Evolutionary conservation across 2,888 invertebrate genomes (phyloP), one percentile per base, ranked within the genome.

Genomic region (Parnassius glacialis): DNA sequence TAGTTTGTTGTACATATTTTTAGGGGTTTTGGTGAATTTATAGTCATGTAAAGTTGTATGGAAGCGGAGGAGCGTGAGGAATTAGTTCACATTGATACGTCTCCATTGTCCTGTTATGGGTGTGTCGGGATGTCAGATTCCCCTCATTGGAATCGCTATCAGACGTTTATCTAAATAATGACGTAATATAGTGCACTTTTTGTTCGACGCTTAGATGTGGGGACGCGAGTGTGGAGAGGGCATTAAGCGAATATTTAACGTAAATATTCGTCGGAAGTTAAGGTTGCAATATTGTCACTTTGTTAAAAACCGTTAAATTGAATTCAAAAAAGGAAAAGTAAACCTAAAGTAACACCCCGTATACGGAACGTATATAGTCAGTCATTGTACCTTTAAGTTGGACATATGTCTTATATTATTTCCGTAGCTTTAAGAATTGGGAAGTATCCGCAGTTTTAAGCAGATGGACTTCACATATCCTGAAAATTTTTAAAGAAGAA

Each of bases 21-120:
- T 72, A 73, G 75, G 76, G 74, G 34, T 77, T 79, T 75, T 76
- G 75, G 78, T 75, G 74, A 79, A 78, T 75, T 74, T 75, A 76
- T 76, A 74, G 72, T 72, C 69, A 70, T 75, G 75, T 74, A 70
- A 74, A 70, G 77, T 79, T 78, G 81, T 81, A 84, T 81, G 74
- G 83, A 82, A 77, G 85, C 83, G 84, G 78, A 79, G 82, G 72
- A 84, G 84, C 89, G 88, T 87, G 87, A 85, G 87, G 81, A 91
- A 90, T 91, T 90, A 90, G 87, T 76, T 78, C 76, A 79, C 85
- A 88, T 88, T 90, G 84, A 89, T 83, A 79, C 70, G 65, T 48
- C 48, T 48, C 68, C 71, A 79, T 84, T 84, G 83, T 81, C 10
- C 48, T 52, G 53, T 25, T 59, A 65, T 68, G 73, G 70, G 72